Base-by-base conservation (phyloP, 1,140 invertebrate species). In the Sycobia sp. region DNA sequence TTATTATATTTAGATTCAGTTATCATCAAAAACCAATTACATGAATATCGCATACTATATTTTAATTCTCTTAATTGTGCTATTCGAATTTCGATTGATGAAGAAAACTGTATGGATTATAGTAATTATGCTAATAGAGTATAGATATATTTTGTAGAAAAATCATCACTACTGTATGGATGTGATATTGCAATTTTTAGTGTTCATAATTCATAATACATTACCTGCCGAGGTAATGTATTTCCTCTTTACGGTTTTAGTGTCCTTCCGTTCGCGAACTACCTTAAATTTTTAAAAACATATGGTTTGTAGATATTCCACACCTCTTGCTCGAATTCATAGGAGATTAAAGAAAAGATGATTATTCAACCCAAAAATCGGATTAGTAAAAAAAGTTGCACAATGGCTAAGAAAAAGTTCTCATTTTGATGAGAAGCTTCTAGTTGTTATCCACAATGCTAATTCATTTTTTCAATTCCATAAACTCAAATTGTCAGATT, bases 1-100 rank as follows among this genome's bases (percentile, higher is more conserved):
- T 61, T 76, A 8, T 59, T 74, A 47, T 79, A 79, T 58, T 57
- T 61, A 22, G 70, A 64, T 8, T 69, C 72, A n/a, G 25, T 76
- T 20, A 60, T 68, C 47, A 67, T 78, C 20, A 44, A 29, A 36
- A 34, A 62, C 10, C 11, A 63, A 14, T 39, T 71, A 4, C 41
- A 3, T 67, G 0, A n/a, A 27, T 25, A 23, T 68, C 8, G 66
- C 68, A 55, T 32, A 67, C 60, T 20, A 55, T 64, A 36, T 56
- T 61, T 53, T 54, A 69, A 25, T 58, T 71, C 20, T 56, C 38
- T 58, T 32, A 9, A 46, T 20, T 41, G 20, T 16, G 20, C 34
- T 18, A 13, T 60, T 4, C 18, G 61, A 54, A 25, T 25, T 18
- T 8, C n/a, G 3, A 18, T 43, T 27, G 27, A 53, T 51, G 16